phyloP scores from a whole-genome alignment of 1,140 invertebrate species.

The Plutomurus gul region DNA sequence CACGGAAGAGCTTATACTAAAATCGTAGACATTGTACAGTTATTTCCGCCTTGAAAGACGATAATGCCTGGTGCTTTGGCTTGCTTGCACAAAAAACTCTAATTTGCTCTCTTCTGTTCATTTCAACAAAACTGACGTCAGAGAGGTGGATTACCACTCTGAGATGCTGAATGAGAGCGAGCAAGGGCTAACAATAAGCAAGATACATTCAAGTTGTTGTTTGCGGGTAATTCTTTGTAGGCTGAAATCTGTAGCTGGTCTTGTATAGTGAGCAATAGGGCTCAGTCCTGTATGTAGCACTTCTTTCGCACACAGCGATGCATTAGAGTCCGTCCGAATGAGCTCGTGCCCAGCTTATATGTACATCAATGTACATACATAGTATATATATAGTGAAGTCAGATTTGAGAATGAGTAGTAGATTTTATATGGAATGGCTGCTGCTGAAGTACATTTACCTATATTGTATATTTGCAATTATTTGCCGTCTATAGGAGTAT shows the following conservation, averaged over 20 bases:
- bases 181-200: background rate
- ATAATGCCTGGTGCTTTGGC: background rate
- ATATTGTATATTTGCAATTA: background rate
- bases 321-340: slow-evolving; percentile 3
- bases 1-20: background rate
- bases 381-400: background rate
- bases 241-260: background rate
- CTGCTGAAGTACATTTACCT: background rate
- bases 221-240: background rate
- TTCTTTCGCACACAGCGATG: background rate
- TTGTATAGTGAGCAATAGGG: too few species aligned
- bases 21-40: background rate
- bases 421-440: too few species aligned
- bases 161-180: too few species aligned
- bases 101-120: background rate
- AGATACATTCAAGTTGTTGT: background rate
- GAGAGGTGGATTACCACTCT: too few species aligned
- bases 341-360: background rate
- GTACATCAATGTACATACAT: background rate
- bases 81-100: background rate
- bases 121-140: background rate
- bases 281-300: background rate
- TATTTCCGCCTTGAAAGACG: background rate
- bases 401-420: too few species aligned
- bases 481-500: background rate